Evolutionary conservation across 2,797 vertebrate species (phyloP), one percentile per base, ranked within the genome.

Genomic region (Sylvia borin): DNA sequence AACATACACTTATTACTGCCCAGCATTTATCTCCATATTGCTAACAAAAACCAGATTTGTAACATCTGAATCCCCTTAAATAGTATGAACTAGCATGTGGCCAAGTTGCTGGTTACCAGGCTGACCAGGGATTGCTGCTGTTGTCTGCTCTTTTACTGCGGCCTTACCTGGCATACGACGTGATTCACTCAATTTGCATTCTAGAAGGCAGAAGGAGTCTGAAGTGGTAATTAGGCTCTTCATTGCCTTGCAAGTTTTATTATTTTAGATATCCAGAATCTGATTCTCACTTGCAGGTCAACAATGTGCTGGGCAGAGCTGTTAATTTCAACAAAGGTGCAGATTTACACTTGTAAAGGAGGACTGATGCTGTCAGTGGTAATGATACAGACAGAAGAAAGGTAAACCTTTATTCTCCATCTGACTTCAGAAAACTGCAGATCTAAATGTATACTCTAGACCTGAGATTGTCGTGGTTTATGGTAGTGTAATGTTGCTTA

Each of bases 201-300:
- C 54, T 42, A 73, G 87, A 89, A 93, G 76, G 48, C 54, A 91
- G 80, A n/a, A 73, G 71, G 53, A 85, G 72, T 84, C 72, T 92
- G 84, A 96, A 94, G 70, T 86, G 88, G 58, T 79, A 96, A 91
- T 86, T 77, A 94, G 31, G 36, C 13, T 96, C 77, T 75, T n/a
- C 32, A 51, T 45, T 31, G 47, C 42, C 57, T 95, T 73, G 47
- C 42, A 80, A 88, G 26, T 92, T 96, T 95, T 95, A 83, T 93
- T 94, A 38, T 40, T 57, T 36, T 64, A 88, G 85, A 50, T 91
- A 88, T 36, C 58, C 55, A 86, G 76, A 90, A 62, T 66, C 58
- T 86, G 58, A 78, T 91, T 79, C 40, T 70, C 29, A 38, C 42
- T 58, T 62, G 11, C 13, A 77, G 61, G 53, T 71, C 91, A 88